These are phyloP conservation scores for Sphaerodactylus townsendi DNA, from an alignment of 2,113 vertebrate species.

Conservation along the genomic window DNA sequence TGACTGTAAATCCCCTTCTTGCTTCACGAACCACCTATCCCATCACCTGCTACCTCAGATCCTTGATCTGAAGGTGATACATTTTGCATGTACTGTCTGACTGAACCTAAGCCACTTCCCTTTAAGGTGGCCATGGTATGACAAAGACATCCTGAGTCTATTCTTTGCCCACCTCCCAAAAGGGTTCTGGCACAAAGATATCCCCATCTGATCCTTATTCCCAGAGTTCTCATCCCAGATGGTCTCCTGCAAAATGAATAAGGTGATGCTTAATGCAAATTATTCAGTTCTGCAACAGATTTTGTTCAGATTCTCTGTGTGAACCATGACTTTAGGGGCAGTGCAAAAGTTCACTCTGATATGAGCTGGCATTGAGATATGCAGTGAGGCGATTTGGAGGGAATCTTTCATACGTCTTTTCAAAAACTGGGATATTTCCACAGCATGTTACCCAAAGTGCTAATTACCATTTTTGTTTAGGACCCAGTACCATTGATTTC, in stretches of 20 bases:
- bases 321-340: not conserved
- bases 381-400: not conserved
- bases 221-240: too few relatives aligned
- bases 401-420: not conserved
- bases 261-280: not conserved
- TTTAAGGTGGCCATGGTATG: not conserved
- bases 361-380: not conserved
- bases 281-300: not conserved
- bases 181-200: not conserved
- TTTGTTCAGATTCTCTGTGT: not conserved
- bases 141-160: not conserved
- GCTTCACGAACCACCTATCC: not conserved
- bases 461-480: not conserved
- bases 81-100: too few relatives aligned
- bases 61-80: too few relatives aligned
- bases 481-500: not conserved
- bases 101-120: too few relatives aligned
- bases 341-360: not conserved
- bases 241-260: not conserved
- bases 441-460: not conserved
- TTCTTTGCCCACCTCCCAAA: not conserved
- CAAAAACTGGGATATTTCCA: not conserved
- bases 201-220: not conserved
- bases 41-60: too few relatives aligned
- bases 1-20: too few relatives aligned